Conservation (phyloP, 2,888 invertebrate genomes). For the Linnaemya tessellans region DNA sequence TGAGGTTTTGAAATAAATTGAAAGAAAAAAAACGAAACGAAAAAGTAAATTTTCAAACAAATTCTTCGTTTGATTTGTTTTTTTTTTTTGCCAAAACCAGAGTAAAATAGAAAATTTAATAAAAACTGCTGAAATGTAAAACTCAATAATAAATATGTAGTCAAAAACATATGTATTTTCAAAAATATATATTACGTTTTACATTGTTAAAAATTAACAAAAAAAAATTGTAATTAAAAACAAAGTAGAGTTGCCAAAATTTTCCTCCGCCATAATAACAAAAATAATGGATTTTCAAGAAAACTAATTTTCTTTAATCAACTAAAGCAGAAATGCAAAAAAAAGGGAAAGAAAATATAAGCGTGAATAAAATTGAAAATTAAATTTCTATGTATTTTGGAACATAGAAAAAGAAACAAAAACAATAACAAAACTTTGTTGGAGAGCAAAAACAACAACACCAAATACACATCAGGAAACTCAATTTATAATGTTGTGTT, state of each 20-base stretch:
- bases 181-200: constrained; percentile 8
- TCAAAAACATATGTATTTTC: constrained; percentile 28
- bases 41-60: constrained; percentile 59
- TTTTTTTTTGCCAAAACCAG: constrained; percentile 56
- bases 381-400: not conserved
- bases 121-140: constrained; percentile 44
- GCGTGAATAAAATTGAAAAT: not conserved
- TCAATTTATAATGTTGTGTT: constrained; percentile 27
- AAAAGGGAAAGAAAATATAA: not conserved
- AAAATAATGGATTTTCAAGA: not conserved
- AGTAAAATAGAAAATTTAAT: constrained; percentile 39
- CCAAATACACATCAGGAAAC: constrained; percentile 36
- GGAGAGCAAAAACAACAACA: constrained; percentile 54
- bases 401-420: constrained; percentile 3
- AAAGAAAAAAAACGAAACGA: constrained; percentile 41
- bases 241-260: constrained; percentile 52
- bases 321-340: constrained; percentile 24
- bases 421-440: constrained; percentile 47
- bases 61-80: constrained; percentile 49
- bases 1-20: constrained; percentile 50
- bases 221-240: not conserved
- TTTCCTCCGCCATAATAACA: not conserved
- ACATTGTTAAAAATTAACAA: constrained; percentile 37
- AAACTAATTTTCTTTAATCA: not conserved
- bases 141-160: no score